phyloP scores from a whole-genome alignment of 2,888 invertebrate genomes.

The Trypoxylon attenuatum region DNA sequence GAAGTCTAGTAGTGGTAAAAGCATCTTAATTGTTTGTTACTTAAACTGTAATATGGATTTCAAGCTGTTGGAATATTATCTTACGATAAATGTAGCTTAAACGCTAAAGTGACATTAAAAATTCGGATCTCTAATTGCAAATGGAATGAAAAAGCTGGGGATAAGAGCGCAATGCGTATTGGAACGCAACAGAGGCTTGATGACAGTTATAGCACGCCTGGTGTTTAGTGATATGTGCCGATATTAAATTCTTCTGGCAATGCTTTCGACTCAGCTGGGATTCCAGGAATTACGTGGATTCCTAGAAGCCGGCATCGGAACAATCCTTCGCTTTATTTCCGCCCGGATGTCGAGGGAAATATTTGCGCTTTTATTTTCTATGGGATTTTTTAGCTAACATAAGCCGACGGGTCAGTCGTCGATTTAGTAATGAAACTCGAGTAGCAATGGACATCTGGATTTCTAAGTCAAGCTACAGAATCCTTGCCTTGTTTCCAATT shows the following conservation, averaged over 20 bases:
- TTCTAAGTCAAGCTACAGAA: no score
- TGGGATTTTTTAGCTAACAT: conserved; percentile 11
- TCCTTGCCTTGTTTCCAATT: no score
- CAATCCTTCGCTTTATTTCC: conserved; percentile 33
- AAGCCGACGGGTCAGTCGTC: neutral
- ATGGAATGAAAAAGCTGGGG: no score
- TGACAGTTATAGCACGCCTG: conserved; percentile 1
- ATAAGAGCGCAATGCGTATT: neutral
- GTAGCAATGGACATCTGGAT: no score
- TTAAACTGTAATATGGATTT: no score
- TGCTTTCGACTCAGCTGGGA: conserved; percentile 20
- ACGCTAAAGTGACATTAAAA: no score
- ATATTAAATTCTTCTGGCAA: conserved; percentile 52
- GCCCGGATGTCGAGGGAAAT: conserved; percentile 6
- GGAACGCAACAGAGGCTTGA: neutral
- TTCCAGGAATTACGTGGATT: conserved; percentile 39
- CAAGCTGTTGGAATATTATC: no score
- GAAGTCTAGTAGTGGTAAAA: no score
- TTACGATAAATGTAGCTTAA: no score
- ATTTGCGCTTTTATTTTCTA: conserved; percentile 1
- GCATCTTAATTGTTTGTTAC: no score
- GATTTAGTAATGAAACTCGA: no score
- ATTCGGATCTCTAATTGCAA: no score
- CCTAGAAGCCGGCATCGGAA: conserved; percentile 10
- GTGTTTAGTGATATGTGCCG: conserved; percentile 28